Evolutionary conservation across 2,888 invertebrate species (phyloP).

Genomic region (Dynastes grantii): DNA sequence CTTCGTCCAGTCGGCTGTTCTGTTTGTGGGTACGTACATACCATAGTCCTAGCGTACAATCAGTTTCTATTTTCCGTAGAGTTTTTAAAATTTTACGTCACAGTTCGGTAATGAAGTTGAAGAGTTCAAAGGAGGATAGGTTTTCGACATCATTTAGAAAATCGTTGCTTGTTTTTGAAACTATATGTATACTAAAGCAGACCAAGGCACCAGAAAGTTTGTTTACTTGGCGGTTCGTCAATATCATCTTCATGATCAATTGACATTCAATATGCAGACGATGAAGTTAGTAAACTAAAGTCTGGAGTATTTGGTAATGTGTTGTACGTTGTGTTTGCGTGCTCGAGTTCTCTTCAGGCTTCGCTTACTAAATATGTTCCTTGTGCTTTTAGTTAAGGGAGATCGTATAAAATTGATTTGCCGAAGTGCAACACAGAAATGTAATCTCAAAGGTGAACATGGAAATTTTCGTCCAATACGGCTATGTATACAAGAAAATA

Average conservation of each 20-base stretch:
- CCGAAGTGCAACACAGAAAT: too few species aligned
- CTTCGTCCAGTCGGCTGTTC: too few species aligned
- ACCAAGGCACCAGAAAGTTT: neutral
- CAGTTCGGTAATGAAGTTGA: constrained; percentile 16
- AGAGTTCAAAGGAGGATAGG: neutral
- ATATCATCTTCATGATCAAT: neutral
- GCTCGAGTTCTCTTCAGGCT: neutral
- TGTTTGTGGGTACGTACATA: too few species aligned
- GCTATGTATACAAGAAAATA: too few species aligned
- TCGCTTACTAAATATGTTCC: neutral
- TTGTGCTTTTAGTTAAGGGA: neutral
- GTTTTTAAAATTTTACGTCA: neutral
- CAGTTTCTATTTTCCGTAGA: too few species aligned
- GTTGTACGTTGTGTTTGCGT: neutral
- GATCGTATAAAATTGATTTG: neutral
- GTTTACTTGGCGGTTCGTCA: constrained; percentile 2
- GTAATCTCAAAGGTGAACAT: too few species aligned
- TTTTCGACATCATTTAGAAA: neutral
- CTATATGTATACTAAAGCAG: neutral
- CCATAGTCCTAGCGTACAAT: too few species aligned
- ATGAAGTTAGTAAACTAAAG: neutral
- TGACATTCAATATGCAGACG: constrained; percentile 20
- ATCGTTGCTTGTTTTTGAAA: neutral
- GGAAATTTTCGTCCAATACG: too few species aligned
- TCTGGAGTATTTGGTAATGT: neutral